Base-by-base conservation (phyloP, 2,113 vertebrate genomes). In the Nyctereutes procyonoides region DNA sequence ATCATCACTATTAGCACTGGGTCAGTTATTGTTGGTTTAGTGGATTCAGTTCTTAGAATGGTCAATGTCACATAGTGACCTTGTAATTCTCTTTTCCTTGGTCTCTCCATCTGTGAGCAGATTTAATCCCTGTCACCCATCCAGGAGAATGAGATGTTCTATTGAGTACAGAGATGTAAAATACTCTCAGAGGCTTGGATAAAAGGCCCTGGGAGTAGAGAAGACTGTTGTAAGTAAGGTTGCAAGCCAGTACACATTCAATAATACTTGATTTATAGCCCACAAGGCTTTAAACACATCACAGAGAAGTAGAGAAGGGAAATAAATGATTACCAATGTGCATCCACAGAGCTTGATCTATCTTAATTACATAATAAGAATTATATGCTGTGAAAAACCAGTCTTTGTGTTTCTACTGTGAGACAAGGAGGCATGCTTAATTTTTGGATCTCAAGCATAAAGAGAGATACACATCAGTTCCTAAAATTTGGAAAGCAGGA, bases 241-340 rank as follows among this genome's bases (percentile, higher is more conserved):
- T 73, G 56, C 58, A 63, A 93, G 93, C 58, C 95, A 82, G 80
- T 12, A 87, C 19, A 71, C 51, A 76, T 71, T 62, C 84, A 96
- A 86, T 79, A 87, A 55, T 86, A 60, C 65, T 96, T 93, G 62
- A 93, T 93, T 95, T 53, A 71, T 88, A 97, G 80, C 58, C 87
- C 69, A 65, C 5, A 35, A 20, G 16, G 35, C 85, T 95, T 92
- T 89, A 96, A 95, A 92, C 80, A 85, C 65, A 90, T 92, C 62
- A 76, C 9, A 62, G 79, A 87, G 69, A 89, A 87, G 60, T 19
- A 71, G n/a, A 76, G 63, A 95, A 69, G 77, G 81, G 71, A 91
- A 93, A 58, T n/a, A 76, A 88, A 60, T 48, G n/a, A 62, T 56
- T 88, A n/a, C 10, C 79, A 83, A 3, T 48, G 35, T 63, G 26